These are phyloP conservation scores for Volucella inflata DNA, from an alignment of 2,888 invertebrate genomes.

Conservation along the genomic window DNA sequence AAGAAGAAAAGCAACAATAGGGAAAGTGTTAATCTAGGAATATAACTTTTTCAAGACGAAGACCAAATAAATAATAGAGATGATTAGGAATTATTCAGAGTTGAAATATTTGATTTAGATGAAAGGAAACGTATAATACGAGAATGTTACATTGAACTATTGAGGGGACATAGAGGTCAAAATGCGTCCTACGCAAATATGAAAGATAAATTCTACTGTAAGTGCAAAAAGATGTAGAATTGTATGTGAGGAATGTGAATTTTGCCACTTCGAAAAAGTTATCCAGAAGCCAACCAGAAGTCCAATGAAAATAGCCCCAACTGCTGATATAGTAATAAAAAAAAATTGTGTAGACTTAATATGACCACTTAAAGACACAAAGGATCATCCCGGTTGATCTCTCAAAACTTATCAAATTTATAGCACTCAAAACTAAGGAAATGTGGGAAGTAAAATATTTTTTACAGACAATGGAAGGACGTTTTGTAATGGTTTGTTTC, in stretches of 20 bases:
- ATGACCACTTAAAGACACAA: slow-evolving; percentile 5
- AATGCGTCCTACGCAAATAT: slow-evolving; percentile 5
- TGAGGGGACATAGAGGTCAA: not conserved
- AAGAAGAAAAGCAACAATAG: too few relatives aligned
- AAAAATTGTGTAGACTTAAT: not conserved
- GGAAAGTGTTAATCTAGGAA: too few relatives aligned
- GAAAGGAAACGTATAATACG: not conserved
- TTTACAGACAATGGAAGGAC: slow-evolving; percentile 14
- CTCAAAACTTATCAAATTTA: not conserved
- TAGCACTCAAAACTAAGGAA: slow-evolving; percentile 2
- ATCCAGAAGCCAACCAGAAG: not conserved
- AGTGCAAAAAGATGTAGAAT: slow-evolving; percentile 15
- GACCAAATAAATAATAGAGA: too few relatives aligned
- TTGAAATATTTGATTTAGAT: not conserved
- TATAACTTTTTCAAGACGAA: too few relatives aligned
- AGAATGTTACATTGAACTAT: slow-evolving; percentile 4
- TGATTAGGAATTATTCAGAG: too few relatives aligned
- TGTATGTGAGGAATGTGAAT: not conserved
- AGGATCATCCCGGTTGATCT: not conserved
- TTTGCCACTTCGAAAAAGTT: slow-evolving; percentile 4
- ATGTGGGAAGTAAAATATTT: slow-evolving; percentile 9
- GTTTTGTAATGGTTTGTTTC: too few relatives aligned
- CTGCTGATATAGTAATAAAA: slow-evolving; percentile 3
- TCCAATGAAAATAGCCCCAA: slow-evolving; percentile 6
- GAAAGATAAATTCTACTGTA: slow-evolving; percentile 1